Evolutionary conservation across 2,888 invertebrate genomes (phyloP).

Genomic region (Meandrusa payeni): DNA sequence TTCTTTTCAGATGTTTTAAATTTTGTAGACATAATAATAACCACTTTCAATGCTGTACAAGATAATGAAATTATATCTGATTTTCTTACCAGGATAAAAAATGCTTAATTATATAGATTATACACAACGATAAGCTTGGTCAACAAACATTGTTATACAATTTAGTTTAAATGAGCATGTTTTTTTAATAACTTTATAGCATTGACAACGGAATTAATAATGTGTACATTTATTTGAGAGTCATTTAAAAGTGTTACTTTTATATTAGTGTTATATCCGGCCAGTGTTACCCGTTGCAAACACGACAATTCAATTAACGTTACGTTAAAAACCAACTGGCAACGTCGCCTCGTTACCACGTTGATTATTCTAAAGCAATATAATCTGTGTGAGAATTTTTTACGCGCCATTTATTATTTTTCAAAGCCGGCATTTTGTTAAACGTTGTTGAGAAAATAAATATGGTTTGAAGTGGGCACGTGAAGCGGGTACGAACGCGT

Average conservation of each 20-base stretch:
- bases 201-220: too few species aligned
- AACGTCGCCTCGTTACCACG: conserved; percentile 31
- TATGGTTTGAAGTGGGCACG: conserved; percentile 2
- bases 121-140: too few species aligned
- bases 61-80: too few species aligned
- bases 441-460: conserved; percentile 3
- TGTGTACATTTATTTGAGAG: too few species aligned
- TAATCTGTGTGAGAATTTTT: conserved; percentile 32
- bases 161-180: too few species aligned
- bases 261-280: conserved; percentile 11
- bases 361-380: conserved; percentile 21
- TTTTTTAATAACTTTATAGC: too few species aligned
- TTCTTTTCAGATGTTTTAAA: too few species aligned
- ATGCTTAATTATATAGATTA: too few species aligned
- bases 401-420: conserved; percentile 38
- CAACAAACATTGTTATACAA: too few species aligned
- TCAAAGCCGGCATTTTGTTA: conserved; percentile 34
- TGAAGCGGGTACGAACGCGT: conserved; percentile 1
- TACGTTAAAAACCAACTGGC: conserved; percentile 26
- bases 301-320: conserved; percentile 38
- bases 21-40: too few species aligned
- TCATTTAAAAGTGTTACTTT: conserved; percentile 1
- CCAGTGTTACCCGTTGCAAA: conserved; percentile 22
- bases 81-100: too few species aligned
- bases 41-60: too few species aligned